These are phyloP conservation scores for Oryzias javanicus DNA, from an alignment of 2,113 vertebrate genomes.

Conservation along the genomic window DNA sequence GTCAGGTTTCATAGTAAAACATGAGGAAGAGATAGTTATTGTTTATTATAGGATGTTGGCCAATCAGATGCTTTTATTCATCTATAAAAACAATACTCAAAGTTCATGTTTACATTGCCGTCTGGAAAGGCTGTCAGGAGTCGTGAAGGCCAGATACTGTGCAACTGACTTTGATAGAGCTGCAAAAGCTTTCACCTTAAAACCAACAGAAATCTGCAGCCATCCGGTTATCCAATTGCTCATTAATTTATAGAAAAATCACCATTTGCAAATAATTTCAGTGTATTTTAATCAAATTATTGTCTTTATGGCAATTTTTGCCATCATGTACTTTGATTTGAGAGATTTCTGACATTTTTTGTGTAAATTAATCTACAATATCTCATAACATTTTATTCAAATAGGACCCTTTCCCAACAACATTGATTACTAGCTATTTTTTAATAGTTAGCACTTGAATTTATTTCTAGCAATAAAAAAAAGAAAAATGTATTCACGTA, in stretches of 20 bases:
- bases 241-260: background rate
- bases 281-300: too few relatives aligned
- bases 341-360: too few relatives aligned
- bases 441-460: too few relatives aligned
- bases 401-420: too few relatives aligned
- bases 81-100: constrained; percentile 62
- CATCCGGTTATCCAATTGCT: constrained; percentile 40
- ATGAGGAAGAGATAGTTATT: constrained; percentile 32
- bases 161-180: constrained; percentile 46
- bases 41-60: constrained; percentile 65
- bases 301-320: background rate
- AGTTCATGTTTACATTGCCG: constrained; percentile 59
- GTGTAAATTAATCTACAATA: too few relatives aligned
- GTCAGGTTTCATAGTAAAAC: constrained; percentile 25
- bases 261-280: too few relatives aligned
- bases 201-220: constrained; percentile 45
- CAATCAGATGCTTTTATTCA: constrained; percentile 59
- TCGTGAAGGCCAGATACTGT: constrained; percentile 40
- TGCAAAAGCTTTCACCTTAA: constrained; percentile 51
- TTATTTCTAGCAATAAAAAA: too few relatives aligned
- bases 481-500: too few relatives aligned
- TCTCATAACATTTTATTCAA: too few relatives aligned
- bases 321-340: too few relatives aligned
- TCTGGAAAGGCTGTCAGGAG: constrained; percentile 34
- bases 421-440: too few relatives aligned